A percentile compares a stretch with the other conserved stretches of the same genome.
These are phyloP conservation scores for Physocephala rufipes DNA, from an alignment of 2,888 invertebrate genomes.

Conservation along the genomic window DNA sequence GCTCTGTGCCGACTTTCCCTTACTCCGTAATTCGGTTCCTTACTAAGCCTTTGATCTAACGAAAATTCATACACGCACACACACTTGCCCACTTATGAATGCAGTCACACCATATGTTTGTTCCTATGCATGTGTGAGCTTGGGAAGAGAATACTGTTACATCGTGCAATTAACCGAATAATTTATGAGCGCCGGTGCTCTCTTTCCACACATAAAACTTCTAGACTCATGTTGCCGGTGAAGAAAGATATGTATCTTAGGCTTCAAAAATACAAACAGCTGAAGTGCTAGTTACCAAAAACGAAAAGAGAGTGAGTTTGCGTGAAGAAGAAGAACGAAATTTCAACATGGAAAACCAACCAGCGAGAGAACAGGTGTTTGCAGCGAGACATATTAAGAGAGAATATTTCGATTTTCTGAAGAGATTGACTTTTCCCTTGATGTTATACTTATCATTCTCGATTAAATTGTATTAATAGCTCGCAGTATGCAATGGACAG, in stretches of 20 bases:
- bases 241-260: background rate
- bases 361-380: too few relatives aligned
- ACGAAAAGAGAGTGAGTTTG: slow-evolving; percentile 1
- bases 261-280: slow-evolving; percentile 40
- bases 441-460: too few relatives aligned
- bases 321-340: too few relatives aligned
- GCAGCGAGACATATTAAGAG: too few relatives aligned
- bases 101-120: slow-evolving; percentile 14
- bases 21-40: slow-evolving; percentile 29
- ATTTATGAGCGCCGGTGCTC: too few relatives aligned
- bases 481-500: too few relatives aligned
- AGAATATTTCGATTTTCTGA: too few relatives aligned
- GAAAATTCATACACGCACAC: background rate
- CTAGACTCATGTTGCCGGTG: slow-evolving; percentile 43
- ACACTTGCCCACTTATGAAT: background rate
- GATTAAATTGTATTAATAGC: too few relatives aligned
- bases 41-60: background rate
- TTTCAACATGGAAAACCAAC: too few relatives aligned
- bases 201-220: slow-evolving; percentile 24
- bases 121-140: slow-evolving; percentile 31
- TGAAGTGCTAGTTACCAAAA: slow-evolving; percentile 13
- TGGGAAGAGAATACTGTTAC: background rate
- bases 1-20: slow-evolving; percentile 58
- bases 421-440: too few relatives aligned
- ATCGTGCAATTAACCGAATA: too few relatives aligned